Base-by-base conservation (phyloP, 1,140 invertebrate genomes). In the Frieseomelitta varia region DNA sequence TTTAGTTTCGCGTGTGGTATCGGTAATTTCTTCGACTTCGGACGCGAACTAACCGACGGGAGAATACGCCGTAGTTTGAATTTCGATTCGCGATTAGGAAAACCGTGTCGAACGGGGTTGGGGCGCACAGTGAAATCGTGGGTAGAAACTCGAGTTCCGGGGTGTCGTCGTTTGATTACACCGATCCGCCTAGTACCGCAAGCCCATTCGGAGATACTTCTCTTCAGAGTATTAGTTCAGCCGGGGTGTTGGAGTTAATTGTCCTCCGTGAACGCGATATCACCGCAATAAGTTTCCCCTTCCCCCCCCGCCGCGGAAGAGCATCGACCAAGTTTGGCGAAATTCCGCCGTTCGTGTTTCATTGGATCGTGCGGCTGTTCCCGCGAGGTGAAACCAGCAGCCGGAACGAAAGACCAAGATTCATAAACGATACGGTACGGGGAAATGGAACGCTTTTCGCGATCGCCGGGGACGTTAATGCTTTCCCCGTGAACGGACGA, bases 191-290 rank as follows among this genome's bases (percentile, higher is more conserved):
- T 39, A 75, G 79, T 65, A 75, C 55, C 27, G 58, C 69, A 67
- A 47, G 19, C 34, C 39, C 56, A 72, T 72, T 85, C 67, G 24
- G 34, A 68, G 68, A 27, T 71, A 74, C 74, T 68, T 72, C 72
- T 15, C 58, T 58, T 30, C 21, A 15, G n/a, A 19, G 77, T 80
- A 84, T 88, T 86, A 83, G 47, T 84, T 81, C 80, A 55, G 11
- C 58, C 30, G 14, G 58, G 30, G 73, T 65, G 68, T n/a, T 53
- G 63, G 79, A 81, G 83, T 86, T 75, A 84, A 89, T 89, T 88
- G 88, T 76, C 85, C 78, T 81, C 63, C 39, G 76, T 78, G 82
- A 84, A 88, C 81, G 68, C 78, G 84, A 86, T 88, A 86, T 80
- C 51, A 34, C 30, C n/a, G 53, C 76, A 56, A 58, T 65, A 81